Base-by-base conservation (phyloP, 2,113 vertebrate species). In the Falcunculus frontatus region DNA sequence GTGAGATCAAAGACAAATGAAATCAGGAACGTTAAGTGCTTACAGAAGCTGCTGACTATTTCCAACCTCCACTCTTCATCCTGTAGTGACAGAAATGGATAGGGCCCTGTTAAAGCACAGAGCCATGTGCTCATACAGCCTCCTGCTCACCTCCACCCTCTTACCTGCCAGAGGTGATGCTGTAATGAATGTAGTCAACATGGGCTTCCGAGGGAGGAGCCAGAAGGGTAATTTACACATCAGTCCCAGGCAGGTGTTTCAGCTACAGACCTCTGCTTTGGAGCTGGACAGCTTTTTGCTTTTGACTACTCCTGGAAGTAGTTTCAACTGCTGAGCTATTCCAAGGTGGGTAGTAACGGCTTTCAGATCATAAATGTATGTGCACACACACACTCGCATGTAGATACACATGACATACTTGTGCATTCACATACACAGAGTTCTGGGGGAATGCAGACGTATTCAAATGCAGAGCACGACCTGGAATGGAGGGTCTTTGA, bases 1-100 rank as follows among this genome's bases (percentile, higher is more conserved):
- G 80, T 53, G 84, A 97, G 96, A 96, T 97, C 95, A 97, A 97
- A 96, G 96, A 92, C 85, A 80, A 90, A 94, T 41, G 59, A 74
- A 94, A 95, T 81, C 75, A 96, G 90, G 93, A 96, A 94, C 90
- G 93, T 93, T 94, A 95, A 96, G 76, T 93, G 88, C 85, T 97
- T 91, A 95, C 94, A 95, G 96, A 96, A 96, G 91, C 94, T 89
- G 73, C 55, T 6, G 73, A 84, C 86, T 96, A 89, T 63, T 95
- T 84, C 79, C 52, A 94, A 84, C n/a, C 64, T 86, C 83, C 44
- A 60, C 52, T 77, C 47, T 63, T 89, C 88, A 85, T 26, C 6
- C 0, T 27, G 4, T 0, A 59, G 68, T 67, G 75, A 92, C 68
- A 95, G 85, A 74, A 95, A 63, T 15, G 47, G 57, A 69, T 42